Evolutionary conservation across 2,888 invertebrate species (phyloP).

Genomic region (Zygogramma bicolorata): DNA sequence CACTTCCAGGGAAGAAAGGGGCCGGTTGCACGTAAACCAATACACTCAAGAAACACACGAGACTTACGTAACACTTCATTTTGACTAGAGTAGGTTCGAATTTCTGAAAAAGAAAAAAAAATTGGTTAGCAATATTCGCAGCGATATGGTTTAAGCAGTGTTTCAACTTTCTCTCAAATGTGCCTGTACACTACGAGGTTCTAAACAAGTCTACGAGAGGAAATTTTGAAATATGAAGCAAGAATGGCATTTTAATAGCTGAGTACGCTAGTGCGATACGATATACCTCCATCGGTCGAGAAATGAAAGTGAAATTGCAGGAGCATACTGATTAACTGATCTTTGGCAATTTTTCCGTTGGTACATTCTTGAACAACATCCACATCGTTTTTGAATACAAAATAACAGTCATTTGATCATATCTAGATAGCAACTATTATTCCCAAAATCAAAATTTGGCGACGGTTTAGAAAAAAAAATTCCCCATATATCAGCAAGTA

Average conservation of each 20-base stretch:
- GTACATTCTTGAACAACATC: background rate
- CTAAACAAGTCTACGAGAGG: constrained; percentile 7
- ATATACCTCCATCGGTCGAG: background rate
- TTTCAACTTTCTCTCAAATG: constrained; percentile 26
- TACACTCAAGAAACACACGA: constrained; percentile 65
- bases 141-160: constrained; percentile 12
- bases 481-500: too few species aligned
- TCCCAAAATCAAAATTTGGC: too few species aligned
- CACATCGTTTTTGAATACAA: background rate
- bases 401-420: background rate
- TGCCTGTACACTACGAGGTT: background rate
- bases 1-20: constrained; percentile 54
- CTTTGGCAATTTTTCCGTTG: background rate
- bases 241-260: constrained; percentile 11
- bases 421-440: too few species aligned
- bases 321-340: background rate
- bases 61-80: constrained; percentile 66
- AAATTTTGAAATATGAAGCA: constrained; percentile 15
- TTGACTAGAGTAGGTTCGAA: constrained; percentile 67
- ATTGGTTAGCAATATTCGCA: constrained; percentile 19
- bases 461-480: too few species aligned
- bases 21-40: constrained; percentile 63
- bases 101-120: constrained; percentile 63
- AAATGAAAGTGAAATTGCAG: background rate
- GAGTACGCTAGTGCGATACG: background rate